Base-by-base conservation (phyloP, 2,113 vertebrate species). In the Arvicanthis niloticus region DNA sequence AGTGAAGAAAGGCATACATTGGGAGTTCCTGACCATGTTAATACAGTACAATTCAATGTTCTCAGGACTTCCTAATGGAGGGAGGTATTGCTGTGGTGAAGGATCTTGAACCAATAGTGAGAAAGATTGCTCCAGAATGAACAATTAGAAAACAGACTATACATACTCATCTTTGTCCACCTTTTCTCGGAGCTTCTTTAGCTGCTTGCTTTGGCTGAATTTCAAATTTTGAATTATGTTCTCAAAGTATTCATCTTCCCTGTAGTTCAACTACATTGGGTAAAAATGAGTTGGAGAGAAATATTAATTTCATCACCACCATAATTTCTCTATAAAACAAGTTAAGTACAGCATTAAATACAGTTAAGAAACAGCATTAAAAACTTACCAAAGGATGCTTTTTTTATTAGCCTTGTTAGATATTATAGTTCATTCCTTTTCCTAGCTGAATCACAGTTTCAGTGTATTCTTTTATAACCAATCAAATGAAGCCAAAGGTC, bases 111-210 rank as follows among this genome's bases (percentile, higher is more conserved):
- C 56, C 22, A 60, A 19, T 5, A 80, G 15, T 11, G 17, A 3
- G 31, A 34, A 48, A 51, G 42, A 0, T 11, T 7, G 16, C 16
- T 16, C 60, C 42, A 29, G n/a, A 87, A 80, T 0, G 24, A 88
- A 73, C 34, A 0, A 7, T 40, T 68, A 73, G 2, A 82, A 80
- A 94, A 21, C 68, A 45, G 19, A 60, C 93, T 67, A 77, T 97
- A 99, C 99, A 97, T 99, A 99, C 99, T 99, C 99, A 42, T 99
- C 99, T 98, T 99, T 99, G 98, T 99, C 99, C 98, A 99, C 99
- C 97, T 99, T 99, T 97, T 99, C 98, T 98, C 99, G 98, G 42
- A 99, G 99, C 97, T 99, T 99, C 98, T 99, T 99, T 96, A 99
- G 98, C 53, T 99, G 99, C 98, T 99, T 99, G 98, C 99, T 99